Percentiles rank a stretch among this genome's conserved stretches.
Conservation (phyloP, 2,797 vertebrate species). For the Anguilla megastoma region DNA sequence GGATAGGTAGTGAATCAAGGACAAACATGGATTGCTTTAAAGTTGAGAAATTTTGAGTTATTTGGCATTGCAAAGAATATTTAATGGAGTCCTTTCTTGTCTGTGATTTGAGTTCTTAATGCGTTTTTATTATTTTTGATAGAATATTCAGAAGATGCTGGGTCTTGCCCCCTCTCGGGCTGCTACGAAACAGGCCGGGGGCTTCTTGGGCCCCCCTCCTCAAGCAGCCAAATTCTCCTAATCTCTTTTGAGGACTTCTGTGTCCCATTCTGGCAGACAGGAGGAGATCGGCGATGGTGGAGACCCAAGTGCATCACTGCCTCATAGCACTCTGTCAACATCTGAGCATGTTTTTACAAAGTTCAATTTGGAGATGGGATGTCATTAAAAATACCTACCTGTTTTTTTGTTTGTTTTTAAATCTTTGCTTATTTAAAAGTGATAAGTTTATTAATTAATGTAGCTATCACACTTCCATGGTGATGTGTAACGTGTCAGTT, state of each 20-base stretch:
- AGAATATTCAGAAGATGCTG: constrained; percentile 99
- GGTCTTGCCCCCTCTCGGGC: constrained; percentile 95
- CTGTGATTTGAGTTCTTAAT: constrained; percentile 16
- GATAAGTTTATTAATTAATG: constrained; percentile 39
- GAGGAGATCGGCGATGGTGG: background rate
- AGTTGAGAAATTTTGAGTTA: background rate
- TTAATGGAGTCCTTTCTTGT: background rate
- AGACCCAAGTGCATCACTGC: constrained; percentile 22
- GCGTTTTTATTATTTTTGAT: constrained; percentile 45
- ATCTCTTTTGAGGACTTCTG: constrained; percentile 40
- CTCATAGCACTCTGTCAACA: background rate
- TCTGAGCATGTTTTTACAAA: background rate
- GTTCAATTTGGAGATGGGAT: background rate
- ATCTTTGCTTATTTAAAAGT: constrained; percentile 40
- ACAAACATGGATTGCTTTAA: background rate
- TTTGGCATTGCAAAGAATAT: background rate
- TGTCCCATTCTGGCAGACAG: background rate
- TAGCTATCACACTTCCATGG: background rate
- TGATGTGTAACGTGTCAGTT: background rate
- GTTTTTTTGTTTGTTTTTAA: constrained; percentile 15
- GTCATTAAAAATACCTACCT: background rate
- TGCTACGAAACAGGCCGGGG: constrained; percentile 96
- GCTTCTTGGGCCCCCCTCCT: constrained; percentile 94
- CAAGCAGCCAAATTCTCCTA: constrained; percentile 96
- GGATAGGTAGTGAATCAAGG: background rate